Evolutionary conservation across 2,888 invertebrate species (phyloP), one percentile per base, ranked within the genome.

Genomic region (Pegoplata infirma): DNA sequence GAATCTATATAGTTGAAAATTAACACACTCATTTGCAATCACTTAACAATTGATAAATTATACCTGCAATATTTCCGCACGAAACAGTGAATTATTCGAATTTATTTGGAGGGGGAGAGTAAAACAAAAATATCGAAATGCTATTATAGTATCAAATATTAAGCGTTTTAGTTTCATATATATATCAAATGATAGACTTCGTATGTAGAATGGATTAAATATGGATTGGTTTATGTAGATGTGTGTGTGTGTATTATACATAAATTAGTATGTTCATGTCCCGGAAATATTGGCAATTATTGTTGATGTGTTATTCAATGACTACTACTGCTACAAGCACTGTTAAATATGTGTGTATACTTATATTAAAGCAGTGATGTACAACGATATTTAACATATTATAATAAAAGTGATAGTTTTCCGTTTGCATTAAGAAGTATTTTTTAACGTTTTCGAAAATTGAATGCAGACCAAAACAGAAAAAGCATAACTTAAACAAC

Each of bases 261-360:
- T 40, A 40, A 64, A 36, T 64, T 66, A 28, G 16, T 23, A 64
- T 73, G 44, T 8, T 40, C 16, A 10, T 32, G 49, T 58, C 10
- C 73, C 51, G 66, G 66, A 73, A 59, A 73, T 58, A 72, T 73
- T 66, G 51, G 21, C 49, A 73, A 73, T 64, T 73, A 51, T 44
- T 44, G 40, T 44, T 73, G 53, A 72, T 36, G 36, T 55, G 47
- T 56, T 28, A 61, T 61, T 47, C 21, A 49, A 14, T 44, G 44
- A 59, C 44, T 44, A 44, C 14, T 10, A 46, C 58, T 10, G 12
- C 36, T 12, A 12, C 36, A 12, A 36, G 4, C n/a, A n/a, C n/a
- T 36, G 12, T 36, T 36, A 12, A 12, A 3, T 36, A 36, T n/a
- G n/a, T n/a, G n/a, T n/a, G n/a, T n/a, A n/a, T n/a, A n/a, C n/a